phyloP scores from a whole-genome alignment of 2,888 invertebrate species.

The Aphidoletes aphidimyza region DNA sequence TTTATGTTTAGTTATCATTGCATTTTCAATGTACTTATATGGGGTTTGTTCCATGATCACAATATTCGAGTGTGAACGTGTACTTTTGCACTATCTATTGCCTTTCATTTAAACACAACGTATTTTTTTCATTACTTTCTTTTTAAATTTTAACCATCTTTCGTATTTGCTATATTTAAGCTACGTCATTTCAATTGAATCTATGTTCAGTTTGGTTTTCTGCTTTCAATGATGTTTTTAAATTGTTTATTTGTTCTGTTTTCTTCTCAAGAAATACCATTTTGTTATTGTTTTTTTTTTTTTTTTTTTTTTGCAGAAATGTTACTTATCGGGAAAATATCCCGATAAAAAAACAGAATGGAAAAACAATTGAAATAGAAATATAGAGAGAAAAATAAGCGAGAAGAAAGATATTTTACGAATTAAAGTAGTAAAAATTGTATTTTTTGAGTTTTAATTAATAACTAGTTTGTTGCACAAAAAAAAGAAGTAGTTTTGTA shows the following conservation, averaged over 20 bases:
- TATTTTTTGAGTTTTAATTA: neutral
- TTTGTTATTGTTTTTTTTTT: neutral
- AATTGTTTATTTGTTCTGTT: neutral
- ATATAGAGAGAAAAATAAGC: neutral
- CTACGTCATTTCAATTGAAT: neutral
- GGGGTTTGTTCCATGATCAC: too few relatives aligned
- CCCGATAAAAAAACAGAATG: neutral
- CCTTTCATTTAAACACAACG: neutral
- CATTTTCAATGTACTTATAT: too few relatives aligned
- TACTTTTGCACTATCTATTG: neutral
- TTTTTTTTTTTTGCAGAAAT: neutral
- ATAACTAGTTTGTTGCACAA: slow-evolving; percentile 18
- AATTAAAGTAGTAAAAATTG: neutral
- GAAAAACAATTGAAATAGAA: neutral
- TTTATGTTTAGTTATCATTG: too few relatives aligned
- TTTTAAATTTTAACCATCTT: too few relatives aligned
- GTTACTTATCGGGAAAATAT: too few relatives aligned
- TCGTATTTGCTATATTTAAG: neutral
- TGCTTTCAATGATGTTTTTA: too few relatives aligned
- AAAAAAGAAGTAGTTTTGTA: too few relatives aligned
- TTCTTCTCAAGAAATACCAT: too few relatives aligned
- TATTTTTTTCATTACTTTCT: neutral
- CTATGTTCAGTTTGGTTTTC: neutral
- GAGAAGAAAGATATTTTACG: neutral
- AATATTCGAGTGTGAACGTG: too few relatives aligned